A percentile compares a stretch with the other conserved stretches of the same genome.
phyloP scores from a whole-genome alignment of 1,140 invertebrate species.

The Pectinophora gossypiella region DNA sequence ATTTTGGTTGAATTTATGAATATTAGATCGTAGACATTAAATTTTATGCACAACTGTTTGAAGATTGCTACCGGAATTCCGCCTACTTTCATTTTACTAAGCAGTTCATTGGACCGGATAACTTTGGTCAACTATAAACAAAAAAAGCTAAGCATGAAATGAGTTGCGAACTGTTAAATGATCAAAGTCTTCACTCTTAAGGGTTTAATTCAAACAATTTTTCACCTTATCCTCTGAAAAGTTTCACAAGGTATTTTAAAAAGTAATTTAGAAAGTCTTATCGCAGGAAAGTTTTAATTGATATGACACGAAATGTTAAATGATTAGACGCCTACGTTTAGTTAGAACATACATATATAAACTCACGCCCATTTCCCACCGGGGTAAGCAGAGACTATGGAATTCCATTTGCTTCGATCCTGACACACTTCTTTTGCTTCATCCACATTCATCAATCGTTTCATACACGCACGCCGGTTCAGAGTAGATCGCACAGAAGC shows the following conservation, averaged over 20 bases:
- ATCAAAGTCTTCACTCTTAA: conserved; percentile 44
- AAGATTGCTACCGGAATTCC: conserved; percentile 12
- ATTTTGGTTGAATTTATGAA: conserved; percentile 34
- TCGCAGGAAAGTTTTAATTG: not conserved
- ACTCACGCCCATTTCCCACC: too few relatives aligned
- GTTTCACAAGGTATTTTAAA: not conserved
- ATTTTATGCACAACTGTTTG: conserved; percentile 14
- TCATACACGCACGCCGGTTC: too few relatives aligned
- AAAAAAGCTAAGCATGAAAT: conserved; percentile 41
- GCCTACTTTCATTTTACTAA: conserved; percentile 23
- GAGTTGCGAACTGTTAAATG: conserved; percentile 44
- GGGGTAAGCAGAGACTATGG: too few relatives aligned
- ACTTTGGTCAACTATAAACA: conserved; percentile 49
- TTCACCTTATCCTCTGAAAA: not conserved
- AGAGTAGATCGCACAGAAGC: too few relatives aligned
- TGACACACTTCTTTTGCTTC: too few relatives aligned
- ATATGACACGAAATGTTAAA: not conserved
- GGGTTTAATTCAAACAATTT: conserved; percentile 7
- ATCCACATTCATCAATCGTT: too few relatives aligned
- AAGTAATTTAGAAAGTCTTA: not conserved
- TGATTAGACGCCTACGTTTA: not conserved
- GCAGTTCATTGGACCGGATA: conserved; percentile 27
- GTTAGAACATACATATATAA: too few relatives aligned
- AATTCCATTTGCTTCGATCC: too few relatives aligned
- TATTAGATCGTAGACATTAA: conserved; percentile 23